Evolutionary conservation across 1,140 invertebrate species (phyloP).

Genomic region (Triops cancriformis): DNA sequence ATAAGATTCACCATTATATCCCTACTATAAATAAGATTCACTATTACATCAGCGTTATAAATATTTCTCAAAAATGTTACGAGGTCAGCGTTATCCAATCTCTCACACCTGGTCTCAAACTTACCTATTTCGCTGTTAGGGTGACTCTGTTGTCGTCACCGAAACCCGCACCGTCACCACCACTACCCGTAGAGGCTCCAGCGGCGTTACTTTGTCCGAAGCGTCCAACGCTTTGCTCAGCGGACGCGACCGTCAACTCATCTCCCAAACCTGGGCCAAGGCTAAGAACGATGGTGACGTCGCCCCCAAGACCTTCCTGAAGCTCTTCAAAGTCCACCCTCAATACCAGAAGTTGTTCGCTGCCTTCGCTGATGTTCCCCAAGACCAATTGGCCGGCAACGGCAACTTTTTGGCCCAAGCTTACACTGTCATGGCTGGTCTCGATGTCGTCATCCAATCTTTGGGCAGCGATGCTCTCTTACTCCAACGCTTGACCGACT

Average conservation of each 20-base stretch:
- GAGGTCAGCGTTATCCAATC: too few relatives aligned
- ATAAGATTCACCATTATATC: too few relatives aligned
- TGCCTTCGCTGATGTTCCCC: constrained; percentile 48
- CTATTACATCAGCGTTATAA: too few relatives aligned
- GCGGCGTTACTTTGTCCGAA: too few relatives aligned
- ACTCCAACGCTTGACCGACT: not conserved
- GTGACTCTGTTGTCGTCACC: too few relatives aligned
- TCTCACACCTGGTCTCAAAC: too few relatives aligned
- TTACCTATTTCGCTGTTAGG: too few relatives aligned
- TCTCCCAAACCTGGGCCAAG: constrained; percentile 14
- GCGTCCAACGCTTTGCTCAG: not conserved
- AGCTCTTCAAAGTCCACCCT: constrained; percentile 54
- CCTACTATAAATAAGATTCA: too few relatives aligned
- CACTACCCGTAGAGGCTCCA: too few relatives aligned
- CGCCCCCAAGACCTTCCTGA: constrained; percentile 36
- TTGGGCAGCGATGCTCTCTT: constrained; percentile 14
- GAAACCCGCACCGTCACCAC: too few relatives aligned
- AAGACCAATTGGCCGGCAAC: constrained; percentile 47
- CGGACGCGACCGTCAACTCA: not conserved
- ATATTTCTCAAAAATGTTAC: too few relatives aligned
- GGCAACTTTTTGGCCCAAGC: constrained; percentile 58
- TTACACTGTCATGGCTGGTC: constrained; percentile 47
- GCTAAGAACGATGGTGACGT: constrained; percentile 18
- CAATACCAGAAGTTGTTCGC: constrained; percentile 51
- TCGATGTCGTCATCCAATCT: constrained; percentile 22